Evolutionary conservation across 2,888 invertebrate species (phyloP), one percentile per base, ranked within the genome.

Genomic region (Formica aserva): DNA sequence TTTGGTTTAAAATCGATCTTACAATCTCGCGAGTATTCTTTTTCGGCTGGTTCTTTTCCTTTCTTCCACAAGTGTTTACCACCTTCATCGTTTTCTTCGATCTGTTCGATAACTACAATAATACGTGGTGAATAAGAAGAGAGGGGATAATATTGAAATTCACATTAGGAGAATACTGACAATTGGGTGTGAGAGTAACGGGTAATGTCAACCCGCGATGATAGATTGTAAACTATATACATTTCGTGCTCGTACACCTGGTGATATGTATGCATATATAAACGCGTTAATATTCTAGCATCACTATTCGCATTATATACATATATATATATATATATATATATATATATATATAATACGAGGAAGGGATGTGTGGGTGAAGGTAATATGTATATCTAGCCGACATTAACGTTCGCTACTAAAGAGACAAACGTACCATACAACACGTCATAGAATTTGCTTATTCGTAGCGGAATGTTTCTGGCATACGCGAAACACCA

Each of bases 1-100:
- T 52, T 69, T 66, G 82, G 71, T 78, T 82, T 85, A 78, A 89
- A 89, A 67, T 83, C 87, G 85, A 82, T 83, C 65, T 26, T 72
- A n/a, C 57, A 69, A 82, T 84, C 85, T 74, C 66, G 32, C 45
- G 41, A 62, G 63, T 74, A 83, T 84, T 62, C 22, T n/a, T 55
- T 38, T 57, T 26, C 35, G 1, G 11, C 8, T 48, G 1, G 13
- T 22, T 18, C 32, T 78, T 45, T 26, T 41, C 26, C 45, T 78
- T 26, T 62, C 45, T 60, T 45, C 13, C 52, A n/a, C 26, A 45
- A 71, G 45, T 18, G 18, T 52, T 52, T 52, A 78, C 35, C 60
- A 45, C 45, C 45, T 15, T 78, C 35, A 38, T 15, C 65, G 38
- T 55, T 6, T 26, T 38, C 32, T 9, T 9, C 32, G 32, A 22